Percentiles rank a stretch among this genome's conserved stretches.
Evolutionary conservation across 1,140 invertebrate genomes (phyloP).

Genomic region (Polypedilum pembai): DNA sequence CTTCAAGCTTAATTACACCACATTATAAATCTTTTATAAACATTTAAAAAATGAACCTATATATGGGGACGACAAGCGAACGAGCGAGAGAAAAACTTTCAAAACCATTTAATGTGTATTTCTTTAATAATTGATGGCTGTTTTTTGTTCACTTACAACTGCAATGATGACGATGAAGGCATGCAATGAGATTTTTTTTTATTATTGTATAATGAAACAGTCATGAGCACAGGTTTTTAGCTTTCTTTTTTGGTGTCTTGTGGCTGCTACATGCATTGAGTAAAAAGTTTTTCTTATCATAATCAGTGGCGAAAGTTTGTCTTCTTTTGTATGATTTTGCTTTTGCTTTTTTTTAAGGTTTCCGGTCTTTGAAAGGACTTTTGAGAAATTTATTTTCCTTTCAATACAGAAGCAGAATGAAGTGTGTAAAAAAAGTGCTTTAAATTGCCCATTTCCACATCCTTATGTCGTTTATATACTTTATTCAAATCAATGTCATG

Average conservation of each 20-base stretch:
- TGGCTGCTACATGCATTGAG: background rate
- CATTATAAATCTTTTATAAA: background rate
- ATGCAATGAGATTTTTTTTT: slow-evolving; percentile 18
- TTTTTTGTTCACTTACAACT: background rate
- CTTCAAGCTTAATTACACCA: background rate
- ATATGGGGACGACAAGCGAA: background rate
- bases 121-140: slow-evolving; percentile 5
- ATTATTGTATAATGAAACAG: background rate
- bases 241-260: slow-evolving; percentile 24
- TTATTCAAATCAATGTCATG: background rate
- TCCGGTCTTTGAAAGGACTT: background rate
- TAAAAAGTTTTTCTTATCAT: too few relatives aligned
- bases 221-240: slow-evolving; percentile 24
- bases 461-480: background rate
- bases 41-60: background rate
- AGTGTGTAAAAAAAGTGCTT: background rate
- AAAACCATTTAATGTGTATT: slow-evolving; percentile 12
- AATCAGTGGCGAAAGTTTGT: too few relatives aligned
- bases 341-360: slow-evolving; percentile 4
- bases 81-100: background rate
- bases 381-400: background rate
- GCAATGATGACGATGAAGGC: background rate
- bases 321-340: too few relatives aligned
- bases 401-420: background rate
- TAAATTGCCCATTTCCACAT: background rate